phyloP scores from a whole-genome alignment of 64 coral and sea anemone species.

The Astreopora myriophthalma region DNA sequence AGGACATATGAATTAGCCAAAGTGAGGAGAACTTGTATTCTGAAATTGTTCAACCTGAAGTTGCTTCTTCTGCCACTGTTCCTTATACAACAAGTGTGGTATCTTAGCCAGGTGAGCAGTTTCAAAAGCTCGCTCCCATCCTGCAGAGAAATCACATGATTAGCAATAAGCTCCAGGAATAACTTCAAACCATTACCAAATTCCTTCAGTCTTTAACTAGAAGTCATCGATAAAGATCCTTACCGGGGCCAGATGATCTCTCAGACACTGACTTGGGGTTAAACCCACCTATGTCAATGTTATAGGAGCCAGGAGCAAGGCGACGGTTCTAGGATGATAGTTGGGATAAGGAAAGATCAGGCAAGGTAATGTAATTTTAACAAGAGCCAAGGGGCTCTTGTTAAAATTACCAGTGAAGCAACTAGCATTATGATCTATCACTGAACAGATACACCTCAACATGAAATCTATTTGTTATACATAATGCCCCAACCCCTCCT shows the following conservation, averaged over 20 bases:
- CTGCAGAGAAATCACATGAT: conserved; percentile 34
- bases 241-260: conserved; percentile 94
- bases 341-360: neutral
- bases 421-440: too few species aligned
- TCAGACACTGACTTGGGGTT: conserved; percentile 77
- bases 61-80: conserved; percentile 98
- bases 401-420: too few species aligned
- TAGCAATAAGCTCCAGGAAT: too few species aligned
- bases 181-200: too few species aligned
- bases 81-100: conserved; percentile 95
- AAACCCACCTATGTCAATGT: conserved; percentile 88
- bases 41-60: conserved; percentile 92
- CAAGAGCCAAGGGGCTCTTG: too few species aligned
- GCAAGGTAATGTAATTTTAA: neutral
- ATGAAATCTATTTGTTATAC: too few species aligned
- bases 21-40: neutral
- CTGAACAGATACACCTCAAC: too few species aligned
- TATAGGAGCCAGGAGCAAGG: conserved; percentile 91
- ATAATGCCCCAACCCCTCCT: too few species aligned
- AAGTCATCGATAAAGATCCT: too few species aligned
- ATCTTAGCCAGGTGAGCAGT: conserved; percentile 91
- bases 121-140: conserved; percentile 98
- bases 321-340: conserved; percentile 64
- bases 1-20: neutral
- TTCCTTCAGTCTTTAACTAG: too few species aligned